Evolutionary conservation across 2,797 vertebrate genomes (phyloP), one percentile per base, ranked within the genome.

Genomic region (Lepilemur septentrionalis): DNA sequence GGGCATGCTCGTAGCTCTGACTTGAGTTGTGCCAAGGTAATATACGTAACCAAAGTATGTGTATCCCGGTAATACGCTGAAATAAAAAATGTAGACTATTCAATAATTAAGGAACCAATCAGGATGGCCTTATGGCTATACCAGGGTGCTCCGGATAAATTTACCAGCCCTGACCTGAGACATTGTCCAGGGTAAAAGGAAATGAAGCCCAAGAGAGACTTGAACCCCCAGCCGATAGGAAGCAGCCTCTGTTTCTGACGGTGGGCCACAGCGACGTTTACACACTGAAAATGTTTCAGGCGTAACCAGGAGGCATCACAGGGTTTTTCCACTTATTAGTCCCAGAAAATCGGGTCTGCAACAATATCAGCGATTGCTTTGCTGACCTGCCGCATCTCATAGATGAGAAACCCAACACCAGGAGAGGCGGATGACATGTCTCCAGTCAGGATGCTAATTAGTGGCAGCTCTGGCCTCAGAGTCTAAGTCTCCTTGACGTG

Each of bases 361-460:
- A 7, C 73, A 32, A 13, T 61, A 20, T 57, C 8, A 9, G 25
- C 3, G 13, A 43, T 59, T 9, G 28, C 25, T 43, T 52, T 12
- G 25, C 89, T 63, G 30, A 65, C 35, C 50, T 50, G 57, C 35
- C 65, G 43, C 23, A 0, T 63, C 86, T 91, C 65, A 38, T 5
- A 89, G 79, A 72, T 1, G 9, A 43, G 65, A 38, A 52, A 38
- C 4, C 28, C 3, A 2, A 81, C 30, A 4, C 30, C 28, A 20
- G 0, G 50, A 90, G 55, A 67, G 4, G 0, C 0, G 2, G 35
- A 32, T 7, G n/a, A n/a, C 14, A 41, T 3, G 41, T 10, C 65
- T 28, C 3, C 30, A 1, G 12, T 81, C 57, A 4, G 52, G 30
- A 10, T 28, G 1, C 0, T 25, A 48, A 61, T 48, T 35, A 0